Evolutionary conservation across 2,113 vertebrate genomes (phyloP), one percentile per base, ranked within the genome.

Genomic region (Dissostichus mawsoni): DNA sequence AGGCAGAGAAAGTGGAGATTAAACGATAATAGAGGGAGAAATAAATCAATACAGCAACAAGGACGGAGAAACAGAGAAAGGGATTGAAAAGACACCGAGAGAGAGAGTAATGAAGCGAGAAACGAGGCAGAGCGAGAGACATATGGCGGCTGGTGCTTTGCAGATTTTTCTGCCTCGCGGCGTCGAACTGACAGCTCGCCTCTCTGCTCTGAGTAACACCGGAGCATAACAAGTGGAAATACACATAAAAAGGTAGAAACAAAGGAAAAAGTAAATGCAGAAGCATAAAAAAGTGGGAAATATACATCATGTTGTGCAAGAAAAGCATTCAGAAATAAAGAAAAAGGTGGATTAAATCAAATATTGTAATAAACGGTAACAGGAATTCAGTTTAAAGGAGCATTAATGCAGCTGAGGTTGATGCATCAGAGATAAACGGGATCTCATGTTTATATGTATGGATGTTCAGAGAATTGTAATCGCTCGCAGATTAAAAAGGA

Each of bases 111-210:
- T 81, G 85, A 79, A 80, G 87, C 59, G 68, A 83, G 85, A 84
- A 85, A 79, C 45, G 67, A 68, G 85, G 58, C 77, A 4, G 41
- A 78, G 62, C 17, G 52, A 70, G 74, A 83, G 81, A 84, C 89
- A 90, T 87, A 92, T 84, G 86, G 84, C 65, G 66, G 81, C 78
- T 84, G 81, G 41, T 87, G 81, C 69, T 87, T 87, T 76, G 63
- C 87, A 89, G 87, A 87, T 70, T 90, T 81, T 77, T 74, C 16
- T 84, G 89, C 86, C 87, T 70, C 8, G 76, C 75, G 84, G 89
- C 81, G 75, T 76, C 14, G 59, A 76, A 78, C 81, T 84, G 86
- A 87, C 85, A 86, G 78, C 82, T 82, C 84, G 76, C 71, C 78
- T 80, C 80, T 13, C 18, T 53, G 36, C 77, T 73, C 80, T 52